These are phyloP conservation scores for Capra hircus DNA, from an alignment of 2,113 vertebrate species.

Conservation along the genomic window DNA sequence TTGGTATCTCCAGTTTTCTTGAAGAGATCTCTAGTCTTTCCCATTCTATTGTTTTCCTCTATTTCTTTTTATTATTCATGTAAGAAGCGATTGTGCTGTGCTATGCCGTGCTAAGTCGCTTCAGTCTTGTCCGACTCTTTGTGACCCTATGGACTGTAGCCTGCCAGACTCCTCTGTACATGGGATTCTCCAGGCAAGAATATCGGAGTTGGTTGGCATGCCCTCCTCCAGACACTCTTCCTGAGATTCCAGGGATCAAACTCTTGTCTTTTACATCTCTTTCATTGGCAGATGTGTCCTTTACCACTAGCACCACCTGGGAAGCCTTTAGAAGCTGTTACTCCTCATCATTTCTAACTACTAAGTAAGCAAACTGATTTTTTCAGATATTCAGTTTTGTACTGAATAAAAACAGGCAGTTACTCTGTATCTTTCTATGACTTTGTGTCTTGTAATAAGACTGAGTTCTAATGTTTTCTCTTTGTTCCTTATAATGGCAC, in stretches of 20 bases:
- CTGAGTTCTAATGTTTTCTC: background rate
- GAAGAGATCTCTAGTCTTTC: background rate
- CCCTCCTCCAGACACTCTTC: background rate
- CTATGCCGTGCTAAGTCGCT: background rate
- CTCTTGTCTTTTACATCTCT: background rate
- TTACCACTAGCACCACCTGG: background rate
- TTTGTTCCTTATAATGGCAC: background rate
- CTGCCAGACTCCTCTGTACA: background rate
- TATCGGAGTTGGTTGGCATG: background rate
- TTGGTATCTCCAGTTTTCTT: background rate
- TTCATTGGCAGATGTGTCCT: background rate
- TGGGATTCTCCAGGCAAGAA: background rate
- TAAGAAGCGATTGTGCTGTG: background rate
- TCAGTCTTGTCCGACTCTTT: background rate
- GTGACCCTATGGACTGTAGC: background rate
- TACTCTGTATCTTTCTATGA: background rate
- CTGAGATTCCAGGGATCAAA: background rate
- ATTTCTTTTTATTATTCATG: background rate
- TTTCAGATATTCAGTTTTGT: background rate
- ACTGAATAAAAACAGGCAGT: background rate
- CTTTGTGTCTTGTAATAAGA: background rate
- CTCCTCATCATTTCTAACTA: background rate
- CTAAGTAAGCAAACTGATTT: background rate
- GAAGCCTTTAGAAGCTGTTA: background rate
- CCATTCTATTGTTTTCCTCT: background rate